Conservation (phyloP, 2,888 invertebrate species). For the Sicus ferrugineus region DNA sequence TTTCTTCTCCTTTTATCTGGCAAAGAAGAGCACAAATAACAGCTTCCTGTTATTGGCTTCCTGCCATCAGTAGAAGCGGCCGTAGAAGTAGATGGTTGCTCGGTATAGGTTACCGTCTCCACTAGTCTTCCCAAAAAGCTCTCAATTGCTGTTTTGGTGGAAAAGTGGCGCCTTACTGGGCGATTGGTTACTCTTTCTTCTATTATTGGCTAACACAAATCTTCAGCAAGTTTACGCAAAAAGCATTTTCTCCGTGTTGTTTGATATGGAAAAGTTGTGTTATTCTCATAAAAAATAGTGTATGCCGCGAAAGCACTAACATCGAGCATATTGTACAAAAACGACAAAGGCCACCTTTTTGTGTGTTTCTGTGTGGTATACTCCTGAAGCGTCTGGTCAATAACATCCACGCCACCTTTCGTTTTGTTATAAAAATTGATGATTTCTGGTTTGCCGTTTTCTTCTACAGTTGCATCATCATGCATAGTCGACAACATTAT, state of each 20-base stretch:
- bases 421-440: too few relatives aligned
- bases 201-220: constrained; percentile 1
- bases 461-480: neutral
- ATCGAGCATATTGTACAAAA: constrained; percentile 29
- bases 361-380: constrained; percentile 33
- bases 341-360: constrained; percentile 35
- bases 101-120: too few relatives aligned
- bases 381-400: constrained; percentile 32
- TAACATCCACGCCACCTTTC: too few relatives aligned
- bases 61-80: constrained; percentile 26
- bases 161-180: neutral
- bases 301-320: constrained; percentile 16
- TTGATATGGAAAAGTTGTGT: constrained; percentile 24
- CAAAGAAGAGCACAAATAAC: too few relatives aligned
- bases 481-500: constrained; percentile 18
- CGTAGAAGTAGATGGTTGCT: constrained; percentile 29
- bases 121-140: neutral
- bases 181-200: neutral
- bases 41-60: too few relatives aligned
- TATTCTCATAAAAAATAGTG: constrained; percentile 23
- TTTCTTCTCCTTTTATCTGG: constrained; percentile 5
- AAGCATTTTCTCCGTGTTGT: constrained; percentile 18
- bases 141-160: neutral
- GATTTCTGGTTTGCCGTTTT: too few relatives aligned
- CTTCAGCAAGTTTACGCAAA: constrained; percentile 25